Percentiles rank a stretch among this genome's conserved stretches.
Conservation (phyloP, 2,113 vertebrate species). For the Camelus dromedarius region DNA sequence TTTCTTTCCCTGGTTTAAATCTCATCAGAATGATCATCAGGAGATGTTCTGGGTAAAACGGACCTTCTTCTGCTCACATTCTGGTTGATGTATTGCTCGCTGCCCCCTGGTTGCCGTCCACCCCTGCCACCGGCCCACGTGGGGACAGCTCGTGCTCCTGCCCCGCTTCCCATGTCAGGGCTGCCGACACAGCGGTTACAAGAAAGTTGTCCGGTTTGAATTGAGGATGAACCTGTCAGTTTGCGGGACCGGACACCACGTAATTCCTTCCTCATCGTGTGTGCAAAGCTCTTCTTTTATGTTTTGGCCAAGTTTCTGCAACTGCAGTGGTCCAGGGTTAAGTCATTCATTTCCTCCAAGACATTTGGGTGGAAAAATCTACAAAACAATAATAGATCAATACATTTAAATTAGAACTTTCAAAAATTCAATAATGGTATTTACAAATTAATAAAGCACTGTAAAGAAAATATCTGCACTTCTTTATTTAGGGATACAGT, state of each 20-base stretch:
- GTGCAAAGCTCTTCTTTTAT: background rate
- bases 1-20: slow-evolving; percentile 21
- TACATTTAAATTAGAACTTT: slow-evolving; percentile 85
- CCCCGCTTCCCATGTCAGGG: background rate
- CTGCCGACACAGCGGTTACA: background rate
- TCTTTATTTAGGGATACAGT: slow-evolving; percentile 79
- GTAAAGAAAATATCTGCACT: slow-evolving; percentile 77
- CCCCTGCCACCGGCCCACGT: background rate
- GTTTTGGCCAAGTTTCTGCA: background rate
- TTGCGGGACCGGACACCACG: fast-evolving
- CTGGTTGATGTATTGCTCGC: background rate
- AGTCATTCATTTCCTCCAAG: slow-evolving; percentile 57
- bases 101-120: background rate
- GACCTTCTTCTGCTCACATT: slow-evolving; percentile 30
- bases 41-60: background rate
- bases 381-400: slow-evolving; percentile 83
- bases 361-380: slow-evolving; percentile 71
- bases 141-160: background rate
- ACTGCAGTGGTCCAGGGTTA: fast-evolving
- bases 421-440: slow-evolving; percentile 83
- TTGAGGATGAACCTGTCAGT: background rate
- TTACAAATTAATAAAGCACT: slow-evolving; percentile 83
- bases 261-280: fast-evolving
- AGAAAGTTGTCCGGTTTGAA: background rate
- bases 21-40: background rate